These are phyloP conservation scores for Coregonus clupeaformis DNA, from an alignment of 2,113 vertebrate genomes.

Conservation along the genomic window DNA sequence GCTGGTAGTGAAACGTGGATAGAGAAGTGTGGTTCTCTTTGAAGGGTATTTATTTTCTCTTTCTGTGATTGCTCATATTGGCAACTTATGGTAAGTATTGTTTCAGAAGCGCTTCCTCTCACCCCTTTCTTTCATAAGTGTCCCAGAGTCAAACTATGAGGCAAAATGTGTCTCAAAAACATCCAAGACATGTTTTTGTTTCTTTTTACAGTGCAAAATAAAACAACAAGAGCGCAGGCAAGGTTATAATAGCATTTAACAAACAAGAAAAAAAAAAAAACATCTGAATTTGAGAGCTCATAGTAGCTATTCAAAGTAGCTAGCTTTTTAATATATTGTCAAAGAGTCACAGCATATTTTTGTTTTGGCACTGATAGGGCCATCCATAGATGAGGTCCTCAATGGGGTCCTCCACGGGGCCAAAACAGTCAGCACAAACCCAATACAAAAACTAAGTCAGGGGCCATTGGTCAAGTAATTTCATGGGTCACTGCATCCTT, in stretches of 20 bases:
- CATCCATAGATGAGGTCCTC: slow-evolving; percentile 6
- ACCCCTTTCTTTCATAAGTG: neutral
- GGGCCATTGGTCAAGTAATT: slow-evolving; percentile 36
- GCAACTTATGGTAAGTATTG: neutral
- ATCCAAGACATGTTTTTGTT: neutral
- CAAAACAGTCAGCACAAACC: slow-evolving; percentile 21
- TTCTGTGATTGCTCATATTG: slow-evolving; percentile 10
- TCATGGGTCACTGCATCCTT: slow-evolving; percentile 25
- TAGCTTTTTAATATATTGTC: too few relatives aligned
- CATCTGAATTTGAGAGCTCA: slow-evolving; percentile 39
- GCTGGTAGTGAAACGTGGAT: neutral
- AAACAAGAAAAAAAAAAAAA: slow-evolving; percentile 40
- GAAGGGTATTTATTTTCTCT: neutral
- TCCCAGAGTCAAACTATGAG: slow-evolving; percentile 42
- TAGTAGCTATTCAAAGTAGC: slow-evolving; percentile 34
- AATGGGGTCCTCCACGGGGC: slow-evolving; percentile 37
- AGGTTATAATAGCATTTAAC: slow-evolving; percentile 27
- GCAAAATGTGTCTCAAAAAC: slow-evolving; percentile 37
- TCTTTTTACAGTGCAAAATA: slow-evolving; percentile 15
- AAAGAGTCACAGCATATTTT: slow-evolving; percentile 17
- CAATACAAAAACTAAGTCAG: neutral
- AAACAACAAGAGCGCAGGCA: slow-evolving; percentile 28
- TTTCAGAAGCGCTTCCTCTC: slow-evolving; percentile 16
- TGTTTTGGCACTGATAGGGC: slow-evolving; percentile 58
- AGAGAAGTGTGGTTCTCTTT: neutral